A percentile compares a stretch with the other conserved stretches of the same genome.
phyloP scores from a whole-genome alignment of 2,797 vertebrate genomes.

The Gadopsis marmoratus region DNA sequence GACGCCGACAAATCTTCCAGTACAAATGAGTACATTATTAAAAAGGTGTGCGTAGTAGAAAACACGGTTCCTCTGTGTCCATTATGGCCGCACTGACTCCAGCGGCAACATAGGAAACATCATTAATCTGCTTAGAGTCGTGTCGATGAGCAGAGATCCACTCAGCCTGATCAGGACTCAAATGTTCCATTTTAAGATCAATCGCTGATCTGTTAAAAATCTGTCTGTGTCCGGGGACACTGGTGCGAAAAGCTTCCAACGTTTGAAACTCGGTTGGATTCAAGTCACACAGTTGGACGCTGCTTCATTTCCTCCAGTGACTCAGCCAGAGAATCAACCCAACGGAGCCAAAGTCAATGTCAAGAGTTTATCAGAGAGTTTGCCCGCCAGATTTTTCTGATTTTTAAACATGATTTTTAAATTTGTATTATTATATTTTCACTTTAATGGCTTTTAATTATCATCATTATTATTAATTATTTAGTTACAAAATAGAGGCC shows the following conservation, averaged over 20 bases:
- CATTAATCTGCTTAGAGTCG: neutral
- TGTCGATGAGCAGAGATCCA: slow-evolving; percentile 12
- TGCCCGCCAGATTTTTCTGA: too few relatives aligned
- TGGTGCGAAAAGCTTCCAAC: neutral
- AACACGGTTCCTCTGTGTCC: neutral
- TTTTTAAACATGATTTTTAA: too few relatives aligned
- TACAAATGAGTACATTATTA: slow-evolving; percentile 1
- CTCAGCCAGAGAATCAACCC: neutral
- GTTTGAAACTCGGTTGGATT: neutral
- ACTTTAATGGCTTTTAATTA: too few relatives aligned
- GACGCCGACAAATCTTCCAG: neutral
- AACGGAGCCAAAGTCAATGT: neutral
- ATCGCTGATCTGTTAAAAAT: neutral
- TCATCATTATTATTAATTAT: too few relatives aligned
- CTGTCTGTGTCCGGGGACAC: neutral
- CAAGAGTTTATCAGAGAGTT: too few relatives aligned
- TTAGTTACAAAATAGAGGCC: neutral
- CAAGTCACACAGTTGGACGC: neutral
- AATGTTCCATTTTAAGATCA: slow-evolving; percentile 6
- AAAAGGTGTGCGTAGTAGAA: neutral
- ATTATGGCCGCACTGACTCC: neutral
- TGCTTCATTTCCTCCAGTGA: neutral
- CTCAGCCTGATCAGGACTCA: slow-evolving; percentile 16
- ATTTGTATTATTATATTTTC: too few relatives aligned
- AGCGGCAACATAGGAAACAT: slow-evolving; percentile 3